A percentile compares a stretch with the other conserved stretches of the same genome.
Conservation (phyloP, 2,113 vertebrate species). For the Labeo catla region DNA sequence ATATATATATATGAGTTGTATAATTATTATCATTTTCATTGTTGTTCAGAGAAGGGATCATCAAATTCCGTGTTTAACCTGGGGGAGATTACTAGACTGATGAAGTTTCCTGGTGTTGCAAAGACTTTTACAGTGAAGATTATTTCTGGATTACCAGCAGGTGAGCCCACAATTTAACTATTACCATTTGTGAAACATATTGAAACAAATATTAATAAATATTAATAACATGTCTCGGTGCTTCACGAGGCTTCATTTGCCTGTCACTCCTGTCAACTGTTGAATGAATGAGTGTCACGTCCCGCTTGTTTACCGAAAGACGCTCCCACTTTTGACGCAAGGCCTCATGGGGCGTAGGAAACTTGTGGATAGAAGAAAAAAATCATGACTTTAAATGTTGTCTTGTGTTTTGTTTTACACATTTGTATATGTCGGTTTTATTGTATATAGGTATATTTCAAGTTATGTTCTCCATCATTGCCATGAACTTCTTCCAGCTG, state of each 20-base stretch:
- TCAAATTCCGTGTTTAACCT: constrained; percentile 81
- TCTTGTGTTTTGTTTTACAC: neutral
- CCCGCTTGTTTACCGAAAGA: no score
- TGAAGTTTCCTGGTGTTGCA: constrained; percentile 83
- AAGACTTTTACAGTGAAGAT: constrained; percentile 86
- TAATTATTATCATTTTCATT: neutral
- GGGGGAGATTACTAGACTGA: constrained; percentile 81
- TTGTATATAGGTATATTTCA: constrained; percentile 84
- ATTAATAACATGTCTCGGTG: no score
- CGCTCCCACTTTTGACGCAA: no score
- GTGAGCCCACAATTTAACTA: constrained; percentile 69
- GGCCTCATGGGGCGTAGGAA: no score
- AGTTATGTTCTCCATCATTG: constrained; percentile 92
- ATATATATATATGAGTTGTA: no score
- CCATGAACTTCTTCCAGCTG: constrained; percentile 88
- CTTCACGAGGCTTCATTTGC: no score
- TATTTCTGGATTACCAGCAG: constrained; percentile 82
- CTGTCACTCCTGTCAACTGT: no score
- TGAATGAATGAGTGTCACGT: no score
- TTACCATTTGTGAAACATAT: neutral
- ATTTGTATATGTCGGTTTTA: neutral
- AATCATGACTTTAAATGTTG: no score
- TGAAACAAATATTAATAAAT: no score
- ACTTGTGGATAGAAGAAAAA: no score
- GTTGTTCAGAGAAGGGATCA: constrained; percentile 47